These are phyloP conservation scores for Polypterus senegalus DNA, from an alignment of 2,113 vertebrate species.

Conservation along the genomic window DNA sequence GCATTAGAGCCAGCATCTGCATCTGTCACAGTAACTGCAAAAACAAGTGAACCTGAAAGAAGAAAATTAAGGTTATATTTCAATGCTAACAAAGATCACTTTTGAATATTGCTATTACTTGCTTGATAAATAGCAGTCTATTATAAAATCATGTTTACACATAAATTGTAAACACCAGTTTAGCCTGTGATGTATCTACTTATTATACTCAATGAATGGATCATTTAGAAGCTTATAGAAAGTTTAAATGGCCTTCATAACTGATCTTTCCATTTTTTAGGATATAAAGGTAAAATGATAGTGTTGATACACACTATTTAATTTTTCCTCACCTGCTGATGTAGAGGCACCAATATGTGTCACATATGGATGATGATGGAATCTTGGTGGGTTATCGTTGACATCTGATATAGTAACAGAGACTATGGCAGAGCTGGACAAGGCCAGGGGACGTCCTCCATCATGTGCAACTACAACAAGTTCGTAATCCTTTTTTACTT, in stretches of 20 bases:
- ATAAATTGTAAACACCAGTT: no score
- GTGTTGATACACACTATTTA: background rate
- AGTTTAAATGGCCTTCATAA: no score
- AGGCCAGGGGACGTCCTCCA: constrained; percentile 55
- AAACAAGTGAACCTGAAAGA: constrained; percentile 76
- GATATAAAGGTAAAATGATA: no score
- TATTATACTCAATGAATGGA: no score
- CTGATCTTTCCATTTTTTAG: no score
- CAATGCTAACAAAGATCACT: no score
- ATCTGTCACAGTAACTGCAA: constrained; percentile 89
- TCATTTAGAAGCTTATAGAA: no score
- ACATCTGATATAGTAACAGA: constrained; percentile 69
- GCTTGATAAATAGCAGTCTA: no score
- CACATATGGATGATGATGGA: constrained; percentile 93
- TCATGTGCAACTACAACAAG: constrained; percentile 81
- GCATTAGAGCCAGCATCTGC: constrained; percentile 76
- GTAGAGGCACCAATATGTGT: constrained; percentile 81
- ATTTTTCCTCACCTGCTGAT: constrained; percentile 54
- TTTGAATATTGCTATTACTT: no score
- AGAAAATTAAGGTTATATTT: constrained; percentile 7
- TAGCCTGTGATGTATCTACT: no score
- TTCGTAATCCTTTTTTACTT: constrained; percentile 68
- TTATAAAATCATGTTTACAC: no score
- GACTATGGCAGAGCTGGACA: constrained; percentile 84
- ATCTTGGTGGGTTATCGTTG: constrained; percentile 89